Evolutionary conservation across 2,113 vertebrate species (phyloP).

Genomic region (Otis tarda): DNA sequence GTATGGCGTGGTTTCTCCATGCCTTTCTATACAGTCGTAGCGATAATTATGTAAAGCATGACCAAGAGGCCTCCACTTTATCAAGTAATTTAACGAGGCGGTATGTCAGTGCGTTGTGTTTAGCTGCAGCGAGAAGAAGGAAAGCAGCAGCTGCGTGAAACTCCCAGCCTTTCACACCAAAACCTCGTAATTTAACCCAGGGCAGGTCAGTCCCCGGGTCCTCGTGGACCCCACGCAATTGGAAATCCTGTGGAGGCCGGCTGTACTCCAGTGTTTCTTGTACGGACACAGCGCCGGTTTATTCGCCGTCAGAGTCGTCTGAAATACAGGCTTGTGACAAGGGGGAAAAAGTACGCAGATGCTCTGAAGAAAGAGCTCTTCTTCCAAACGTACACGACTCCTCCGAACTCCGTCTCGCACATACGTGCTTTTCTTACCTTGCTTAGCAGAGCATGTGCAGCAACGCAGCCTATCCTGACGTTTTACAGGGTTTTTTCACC

Average conservation of each 20-base stretch:
- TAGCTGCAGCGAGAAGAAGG: not conserved
- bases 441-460: not conserved
- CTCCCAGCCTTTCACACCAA: not conserved
- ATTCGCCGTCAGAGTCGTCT: not conserved
- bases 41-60: not conserved
- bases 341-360: not conserved
- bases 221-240: not conserved
- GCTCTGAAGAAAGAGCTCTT: not conserved
- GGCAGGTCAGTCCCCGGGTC: not conserved
- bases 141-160: not conserved
- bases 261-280: not conserved
- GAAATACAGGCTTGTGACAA: not conserved
- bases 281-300: fast-evolving
- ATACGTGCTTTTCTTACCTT: not conserved
- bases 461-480: not conserved
- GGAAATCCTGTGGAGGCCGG: not conserved
- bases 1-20: not conserved
- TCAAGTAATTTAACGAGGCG: not conserved
- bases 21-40: not conserved
- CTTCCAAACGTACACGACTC: not conserved
- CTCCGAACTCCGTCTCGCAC: not conserved
- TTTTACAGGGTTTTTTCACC: not conserved
- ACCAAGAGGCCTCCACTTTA: not conserved
- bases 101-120: not conserved
- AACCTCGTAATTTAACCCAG: not conserved